phyloP scores from a whole-genome alignment of 64 coral and sea anemone genomes.

The Hydrozoanthus tunicans region DNA sequence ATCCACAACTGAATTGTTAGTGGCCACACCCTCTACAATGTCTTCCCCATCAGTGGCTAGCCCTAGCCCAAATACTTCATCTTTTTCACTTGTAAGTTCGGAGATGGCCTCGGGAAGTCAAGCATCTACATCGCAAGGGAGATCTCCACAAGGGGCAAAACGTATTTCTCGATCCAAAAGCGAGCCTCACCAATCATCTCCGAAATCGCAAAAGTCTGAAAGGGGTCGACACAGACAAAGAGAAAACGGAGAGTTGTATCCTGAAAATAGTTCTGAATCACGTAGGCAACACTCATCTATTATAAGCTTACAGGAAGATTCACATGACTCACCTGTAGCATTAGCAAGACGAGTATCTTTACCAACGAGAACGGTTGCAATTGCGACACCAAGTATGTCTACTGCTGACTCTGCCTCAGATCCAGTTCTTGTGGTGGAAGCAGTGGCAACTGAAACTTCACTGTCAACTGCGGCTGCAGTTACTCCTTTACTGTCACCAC shows the following conservation, averaged over 20 bases:
- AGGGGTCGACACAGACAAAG: slow-evolving; percentile 44
- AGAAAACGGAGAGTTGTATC: background rate
- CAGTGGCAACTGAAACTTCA: slow-evolving; percentile 15
- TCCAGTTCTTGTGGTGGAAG: slow-evolving; percentile 48
- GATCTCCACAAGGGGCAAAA: slow-evolving; percentile 58
- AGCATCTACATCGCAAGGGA: background rate
- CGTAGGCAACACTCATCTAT: background rate
- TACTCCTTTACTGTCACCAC: slow-evolving; percentile 74
- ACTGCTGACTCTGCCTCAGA: slow-evolving; percentile 31
- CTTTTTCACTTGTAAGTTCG: slow-evolving; percentile 26
- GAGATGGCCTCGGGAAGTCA: background rate
- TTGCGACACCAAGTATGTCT: slow-evolving; percentile 29
- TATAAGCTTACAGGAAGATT: background rate
- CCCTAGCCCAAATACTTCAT: background rate
- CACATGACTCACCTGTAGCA: background rate
- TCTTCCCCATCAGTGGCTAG: background rate
- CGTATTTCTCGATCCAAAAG: slow-evolving; percentile 77
- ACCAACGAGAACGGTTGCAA: slow-evolving; percentile 46
- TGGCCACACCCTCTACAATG: background rate
- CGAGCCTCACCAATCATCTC: slow-evolving; percentile 61
- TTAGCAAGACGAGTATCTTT: slow-evolving; percentile 23
- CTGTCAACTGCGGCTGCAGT: slow-evolving; percentile 57
- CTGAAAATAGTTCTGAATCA: slow-evolving; percentile 7
- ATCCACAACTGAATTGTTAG: background rate
- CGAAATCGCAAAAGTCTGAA: slow-evolving; percentile 38